phyloP scores from a whole-genome alignment of 2,113 vertebrate species.

The Mionectes macconnelli region DNA sequence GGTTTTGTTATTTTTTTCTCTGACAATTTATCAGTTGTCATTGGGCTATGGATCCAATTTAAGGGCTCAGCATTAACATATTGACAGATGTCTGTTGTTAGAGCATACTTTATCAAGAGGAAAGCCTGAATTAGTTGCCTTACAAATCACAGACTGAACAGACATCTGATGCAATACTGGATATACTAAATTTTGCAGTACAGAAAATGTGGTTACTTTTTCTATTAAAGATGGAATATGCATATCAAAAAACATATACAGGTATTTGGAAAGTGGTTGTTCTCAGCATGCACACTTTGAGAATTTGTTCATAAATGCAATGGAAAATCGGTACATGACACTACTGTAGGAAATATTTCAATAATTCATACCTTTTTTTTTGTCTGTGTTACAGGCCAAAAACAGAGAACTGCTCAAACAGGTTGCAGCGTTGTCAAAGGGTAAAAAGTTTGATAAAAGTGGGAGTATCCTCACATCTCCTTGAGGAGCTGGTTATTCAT shows the following conservation, averaged over 20 bases:
- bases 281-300: background rate
- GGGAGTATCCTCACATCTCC: slow-evolving; percentile 90
- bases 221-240: background rate
- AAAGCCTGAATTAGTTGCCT: background rate
- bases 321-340: background rate
- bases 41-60: background rate
- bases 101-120: background rate
- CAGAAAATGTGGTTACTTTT: background rate
- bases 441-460: slow-evolving; percentile 97
- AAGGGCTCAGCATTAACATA: background rate
- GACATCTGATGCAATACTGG: accelerated
- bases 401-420: slow-evolving; percentile 98
- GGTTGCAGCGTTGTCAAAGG: slow-evolving; percentile 96
- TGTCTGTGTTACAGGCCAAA: slow-evolving; percentile 82
- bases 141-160: background rate
- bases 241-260: background rate
- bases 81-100: background rate
- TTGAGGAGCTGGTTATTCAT: slow-evolving; percentile 72
- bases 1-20: background rate
- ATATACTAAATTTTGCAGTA: background rate
- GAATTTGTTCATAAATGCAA: background rate
- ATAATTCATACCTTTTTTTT: background rate
- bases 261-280: background rate
- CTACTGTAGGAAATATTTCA: background rate
- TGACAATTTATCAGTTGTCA: background rate